phyloP scores from a whole-genome alignment of 2,797 vertebrate genomes.

The Trachurus trachurus region DNA sequence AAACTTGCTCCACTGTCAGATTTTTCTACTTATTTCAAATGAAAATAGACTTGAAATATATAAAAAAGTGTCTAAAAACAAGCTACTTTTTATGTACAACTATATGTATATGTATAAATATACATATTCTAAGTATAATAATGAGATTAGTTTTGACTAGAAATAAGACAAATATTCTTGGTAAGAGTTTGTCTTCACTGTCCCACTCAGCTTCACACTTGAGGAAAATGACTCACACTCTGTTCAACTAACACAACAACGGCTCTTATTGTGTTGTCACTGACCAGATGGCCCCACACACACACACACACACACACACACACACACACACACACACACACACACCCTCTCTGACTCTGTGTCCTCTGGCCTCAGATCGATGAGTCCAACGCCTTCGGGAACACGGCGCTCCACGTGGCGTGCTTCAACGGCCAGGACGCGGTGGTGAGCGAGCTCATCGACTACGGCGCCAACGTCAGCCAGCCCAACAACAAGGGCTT shows the following conservation, averaged over 20 bases:
- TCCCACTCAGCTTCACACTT: not conserved
- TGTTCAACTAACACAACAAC: not conserved
- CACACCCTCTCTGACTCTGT: not conserved
- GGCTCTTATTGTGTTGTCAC: not conserved
- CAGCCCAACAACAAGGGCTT: slow-evolving; percentile 97
- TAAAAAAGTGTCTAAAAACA: too few relatives aligned
- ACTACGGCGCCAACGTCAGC: slow-evolving; percentile 96
- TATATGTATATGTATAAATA: too few relatives aligned
- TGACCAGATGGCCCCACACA: not conserved
- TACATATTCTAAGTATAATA: too few relatives aligned
- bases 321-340: too few relatives aligned
- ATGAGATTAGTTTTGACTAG: too few relatives aligned
- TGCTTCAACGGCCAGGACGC: slow-evolving; percentile 97
- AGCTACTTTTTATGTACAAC: too few relatives aligned
- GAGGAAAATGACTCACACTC: not conserved
- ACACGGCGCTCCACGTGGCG: slow-evolving; percentile 96
- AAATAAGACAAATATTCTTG: too few relatives aligned
- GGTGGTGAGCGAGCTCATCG: slow-evolving; percentile 95
- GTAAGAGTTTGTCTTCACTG: not conserved
- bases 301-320: too few relatives aligned
- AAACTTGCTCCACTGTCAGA: too few relatives aligned
- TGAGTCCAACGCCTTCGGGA: slow-evolving; percentile 95
- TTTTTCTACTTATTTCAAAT: too few relatives aligned
- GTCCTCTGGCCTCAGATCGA: slow-evolving; percentile 87
- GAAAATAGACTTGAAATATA: too few relatives aligned